Percentiles rank a stretch among this genome's conserved stretches.
Conservation (phyloP, 2,888 invertebrate species). For the Oscheius onirici region DNA sequence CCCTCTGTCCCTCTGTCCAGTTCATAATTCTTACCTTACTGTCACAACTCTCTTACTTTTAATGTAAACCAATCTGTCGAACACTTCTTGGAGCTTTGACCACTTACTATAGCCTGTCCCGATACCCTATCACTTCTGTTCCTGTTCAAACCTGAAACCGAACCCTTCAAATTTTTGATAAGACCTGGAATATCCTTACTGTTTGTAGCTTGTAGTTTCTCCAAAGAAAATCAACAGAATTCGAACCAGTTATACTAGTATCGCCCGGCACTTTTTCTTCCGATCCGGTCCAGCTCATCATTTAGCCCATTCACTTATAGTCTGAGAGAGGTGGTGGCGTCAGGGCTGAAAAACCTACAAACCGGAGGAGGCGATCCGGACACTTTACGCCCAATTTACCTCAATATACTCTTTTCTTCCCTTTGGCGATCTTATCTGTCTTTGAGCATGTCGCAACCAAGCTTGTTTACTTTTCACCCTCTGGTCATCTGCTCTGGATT, state of each 20-base stretch:
- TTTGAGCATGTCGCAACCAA: background rate
- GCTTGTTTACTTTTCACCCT: constrained; percentile 11
- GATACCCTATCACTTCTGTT: too few relatives aligned
- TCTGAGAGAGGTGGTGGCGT: constrained; percentile 13
- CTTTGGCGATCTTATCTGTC: background rate
- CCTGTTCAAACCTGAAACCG: background rate
- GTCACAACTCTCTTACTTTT: too few relatives aligned
- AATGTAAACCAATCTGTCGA: too few relatives aligned
- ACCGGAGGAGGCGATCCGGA: constrained; percentile 27
- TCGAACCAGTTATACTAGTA: background rate
- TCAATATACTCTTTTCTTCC: background rate
- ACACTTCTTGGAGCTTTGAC: too few relatives aligned
- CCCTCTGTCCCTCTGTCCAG: constrained; percentile 11
- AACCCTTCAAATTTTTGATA: constrained; percentile 17
- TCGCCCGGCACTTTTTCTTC: background rate
- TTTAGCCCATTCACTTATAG: constrained; percentile 27
- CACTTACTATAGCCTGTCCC: too few relatives aligned
- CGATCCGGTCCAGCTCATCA: constrained; percentile 31
- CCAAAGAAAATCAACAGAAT: too few relatives aligned
- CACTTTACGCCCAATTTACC: constrained; percentile 32
- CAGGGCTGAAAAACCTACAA: constrained; percentile 17
- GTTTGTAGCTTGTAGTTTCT: background rate
- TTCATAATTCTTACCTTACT: too few relatives aligned
- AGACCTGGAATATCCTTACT: background rate
- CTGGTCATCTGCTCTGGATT: background rate